phyloP scores from a whole-genome alignment of 2,888 invertebrate species.

The Ophion slaviceki region DNA sequence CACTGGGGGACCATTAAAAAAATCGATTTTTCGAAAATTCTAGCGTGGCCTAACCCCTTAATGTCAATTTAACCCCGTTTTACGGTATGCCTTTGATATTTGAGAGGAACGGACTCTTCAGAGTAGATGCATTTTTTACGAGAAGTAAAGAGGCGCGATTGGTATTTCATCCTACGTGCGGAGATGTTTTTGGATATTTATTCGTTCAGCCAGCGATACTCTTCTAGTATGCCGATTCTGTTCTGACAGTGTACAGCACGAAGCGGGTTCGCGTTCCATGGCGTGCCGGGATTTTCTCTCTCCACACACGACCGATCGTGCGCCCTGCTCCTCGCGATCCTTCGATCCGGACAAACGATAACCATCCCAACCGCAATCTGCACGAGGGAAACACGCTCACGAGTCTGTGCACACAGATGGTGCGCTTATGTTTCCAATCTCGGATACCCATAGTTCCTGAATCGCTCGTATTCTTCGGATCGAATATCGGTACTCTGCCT shows the following conservation, averaged over 20 bases:
- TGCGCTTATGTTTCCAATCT: slow-evolving; percentile 28
- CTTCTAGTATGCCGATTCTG: background rate
- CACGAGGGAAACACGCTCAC: slow-evolving; percentile 48
- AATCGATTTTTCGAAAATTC: too few species aligned
- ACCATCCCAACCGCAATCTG: slow-evolving; percentile 46
- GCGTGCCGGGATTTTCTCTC: slow-evolving; percentile 24
- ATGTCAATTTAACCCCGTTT: too few species aligned
- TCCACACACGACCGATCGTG: slow-evolving; percentile 40
- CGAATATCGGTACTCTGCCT: background rate
- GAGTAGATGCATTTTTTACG: too few species aligned
- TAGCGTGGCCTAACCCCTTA: too few species aligned
- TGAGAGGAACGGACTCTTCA: too few species aligned
- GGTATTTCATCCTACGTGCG: too few species aligned
- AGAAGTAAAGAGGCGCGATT: too few species aligned
- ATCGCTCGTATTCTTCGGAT: slow-evolving; percentile 35
- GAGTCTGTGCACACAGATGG: slow-evolving; percentile 40
- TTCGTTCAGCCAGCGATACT: background rate
- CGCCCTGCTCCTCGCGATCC: slow-evolving; percentile 27
- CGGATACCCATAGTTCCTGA: slow-evolving; percentile 10
- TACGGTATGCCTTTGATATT: too few species aligned
- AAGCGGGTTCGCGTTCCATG: slow-evolving; percentile 43
- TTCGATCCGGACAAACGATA: slow-evolving; percentile 62
- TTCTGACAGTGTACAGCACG: slow-evolving; percentile 28
- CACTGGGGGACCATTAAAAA: too few species aligned
- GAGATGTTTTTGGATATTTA: too few species aligned